A percentile compares a stretch with the other conserved stretches of the same genome.
Evolutionary conservation across 2,888 invertebrate genomes (phyloP).

Genomic region (Rhopalosiphum nymphaeae): DNA sequence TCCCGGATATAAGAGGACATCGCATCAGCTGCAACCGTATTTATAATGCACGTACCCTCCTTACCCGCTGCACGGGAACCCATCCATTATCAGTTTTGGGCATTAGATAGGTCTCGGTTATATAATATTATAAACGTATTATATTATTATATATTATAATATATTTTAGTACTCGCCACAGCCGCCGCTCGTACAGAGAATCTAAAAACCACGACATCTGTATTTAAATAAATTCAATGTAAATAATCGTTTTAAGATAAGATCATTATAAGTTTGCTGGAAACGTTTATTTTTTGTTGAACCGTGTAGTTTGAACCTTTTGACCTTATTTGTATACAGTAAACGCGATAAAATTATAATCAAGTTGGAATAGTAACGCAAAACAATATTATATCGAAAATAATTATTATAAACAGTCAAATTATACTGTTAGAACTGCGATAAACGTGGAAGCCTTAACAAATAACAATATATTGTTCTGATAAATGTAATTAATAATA

Average conservation of each 20-base stretch:
- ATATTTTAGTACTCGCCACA: not conserved
- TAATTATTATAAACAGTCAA: not conserved
- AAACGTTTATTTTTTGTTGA: not conserved
- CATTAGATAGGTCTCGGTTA: not conserved
- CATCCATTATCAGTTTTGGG: not conserved
- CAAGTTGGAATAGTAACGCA: not conserved
- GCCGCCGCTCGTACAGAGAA: not conserved
- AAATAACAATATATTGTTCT: not conserved
- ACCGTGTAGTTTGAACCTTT: not conserved
- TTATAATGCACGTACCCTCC: not conserved
- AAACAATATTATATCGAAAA: too few relatives aligned
- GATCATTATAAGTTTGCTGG: not conserved
- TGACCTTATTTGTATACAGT: not conserved
- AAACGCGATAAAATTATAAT: not conserved
- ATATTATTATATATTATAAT: not conserved
- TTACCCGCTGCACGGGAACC: not conserved
- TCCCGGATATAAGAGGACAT: not conserved
- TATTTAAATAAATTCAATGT: not conserved
- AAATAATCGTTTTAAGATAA: not conserved
- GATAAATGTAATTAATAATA: not conserved
- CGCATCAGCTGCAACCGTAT: not conserved
- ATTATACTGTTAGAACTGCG: not conserved
- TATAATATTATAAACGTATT: not conserved
- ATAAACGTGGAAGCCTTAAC: not conserved
- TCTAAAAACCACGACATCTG: not conserved